phyloP scores from a whole-genome alignment of 2,888 invertebrate species.

The Teleiodes luculella region DNA sequence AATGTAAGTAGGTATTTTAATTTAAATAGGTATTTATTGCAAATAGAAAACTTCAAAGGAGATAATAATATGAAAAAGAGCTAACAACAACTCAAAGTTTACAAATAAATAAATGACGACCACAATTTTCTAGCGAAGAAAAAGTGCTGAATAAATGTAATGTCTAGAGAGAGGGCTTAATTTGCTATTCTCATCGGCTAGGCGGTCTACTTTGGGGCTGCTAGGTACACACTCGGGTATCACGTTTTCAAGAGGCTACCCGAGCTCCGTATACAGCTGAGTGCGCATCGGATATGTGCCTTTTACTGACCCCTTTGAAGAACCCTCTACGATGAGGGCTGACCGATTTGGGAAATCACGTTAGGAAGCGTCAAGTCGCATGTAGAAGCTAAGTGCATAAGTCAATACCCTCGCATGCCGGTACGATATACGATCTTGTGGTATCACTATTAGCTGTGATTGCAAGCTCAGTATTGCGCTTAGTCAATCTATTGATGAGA shows the following conservation, averaged over 20 bases:
- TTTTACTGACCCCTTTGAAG: constrained; percentile 56
- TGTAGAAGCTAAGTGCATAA: background rate
- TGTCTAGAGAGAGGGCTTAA: background rate
- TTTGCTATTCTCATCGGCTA: constrained; percentile 7
- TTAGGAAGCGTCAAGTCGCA: constrained; percentile 37
- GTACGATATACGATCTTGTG: background rate
- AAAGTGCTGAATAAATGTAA: background rate
- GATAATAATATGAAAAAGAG: too few species aligned
- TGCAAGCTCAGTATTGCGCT: background rate
- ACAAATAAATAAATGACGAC: too few species aligned
- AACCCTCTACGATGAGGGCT: constrained; percentile 60
- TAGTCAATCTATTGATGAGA: background rate
- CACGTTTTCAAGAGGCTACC: constrained; percentile 41
- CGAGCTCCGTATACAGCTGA: constrained; percentile 31
- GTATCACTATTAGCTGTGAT: constrained; percentile 4
- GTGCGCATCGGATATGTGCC: constrained; percentile 49
- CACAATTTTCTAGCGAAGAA: background rate
- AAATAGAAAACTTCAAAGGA: too few species aligned
- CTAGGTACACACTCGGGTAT: constrained; percentile 30
- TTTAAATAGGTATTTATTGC: too few species aligned
- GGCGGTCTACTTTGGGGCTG: constrained; percentile 15
- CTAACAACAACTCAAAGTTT: too few species aligned
- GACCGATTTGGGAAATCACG: constrained; percentile 72
- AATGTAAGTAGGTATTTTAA: background rate
- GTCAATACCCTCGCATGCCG: background rate